Conservation (phyloP, 2,113 vertebrate genomes). For the Agelaius phoeniceus region DNA sequence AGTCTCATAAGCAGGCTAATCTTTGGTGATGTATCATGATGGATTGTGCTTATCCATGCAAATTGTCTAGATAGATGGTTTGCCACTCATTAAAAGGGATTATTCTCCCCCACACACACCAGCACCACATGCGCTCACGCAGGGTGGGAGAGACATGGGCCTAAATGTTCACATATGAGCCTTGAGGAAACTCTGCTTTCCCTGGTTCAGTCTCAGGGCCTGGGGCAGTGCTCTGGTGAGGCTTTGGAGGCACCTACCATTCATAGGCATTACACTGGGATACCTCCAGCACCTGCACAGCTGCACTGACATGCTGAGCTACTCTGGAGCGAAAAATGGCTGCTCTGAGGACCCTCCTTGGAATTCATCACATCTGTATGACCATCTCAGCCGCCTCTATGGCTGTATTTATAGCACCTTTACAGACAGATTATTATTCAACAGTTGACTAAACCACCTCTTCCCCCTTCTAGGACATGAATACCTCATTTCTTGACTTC, state of each 20-base stretch:
- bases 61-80: not conserved
- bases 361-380: accelerated
- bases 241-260: too few species aligned
- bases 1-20: slow-evolving; percentile 43
- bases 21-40: slow-evolving; percentile 24
- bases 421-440: not conserved
- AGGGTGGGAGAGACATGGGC: not conserved
- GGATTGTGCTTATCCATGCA: slow-evolving; percentile 34
- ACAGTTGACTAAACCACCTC: not conserved
- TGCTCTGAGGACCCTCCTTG: not conserved
- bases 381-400: not conserved
- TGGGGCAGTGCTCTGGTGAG: not conserved
- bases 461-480: not conserved
- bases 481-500: not conserved
- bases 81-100: slow-evolving; percentile 26
- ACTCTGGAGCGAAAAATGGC: accelerated
- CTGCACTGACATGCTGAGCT: not conserved
- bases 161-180: not conserved
- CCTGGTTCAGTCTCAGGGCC: accelerated
- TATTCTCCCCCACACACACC: not conserved
- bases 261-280: not conserved
- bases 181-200: not conserved
- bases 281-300: accelerated
- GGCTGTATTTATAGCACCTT: not conserved
- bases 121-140: not conserved